Base-by-base conservation (phyloP, 2,888 invertebrate genomes). In the Apodemia duryi region DNA sequence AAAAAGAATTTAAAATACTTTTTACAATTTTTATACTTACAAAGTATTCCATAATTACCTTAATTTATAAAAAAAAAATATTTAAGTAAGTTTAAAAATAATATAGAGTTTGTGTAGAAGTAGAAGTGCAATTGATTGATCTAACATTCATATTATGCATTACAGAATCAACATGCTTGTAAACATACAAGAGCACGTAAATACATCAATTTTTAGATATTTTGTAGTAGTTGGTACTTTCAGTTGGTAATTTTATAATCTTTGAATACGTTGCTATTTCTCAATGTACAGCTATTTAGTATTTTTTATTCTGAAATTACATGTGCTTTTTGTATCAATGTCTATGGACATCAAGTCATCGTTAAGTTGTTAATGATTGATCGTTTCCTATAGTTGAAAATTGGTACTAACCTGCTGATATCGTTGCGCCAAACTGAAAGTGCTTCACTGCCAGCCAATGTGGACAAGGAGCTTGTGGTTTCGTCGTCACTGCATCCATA, bases 401-500 rank as follows among this genome's bases (percentile, higher is more conserved):
- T 49, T 46, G 29, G 63, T 57, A 74, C 91, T 91, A 80, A 91
- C 91, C 91, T 90, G 74, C 78, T 81, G 71, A 84, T 88, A 75
- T 91, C 91, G 73, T 82, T 85, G 76, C 84, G 86, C 91, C 91
- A 91, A 70, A 90, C 89, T 75, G 86, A 88, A 81, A 80, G 84
- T 66, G 77, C 82, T 73, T 82, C 78, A 75, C 85, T 85, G 82
- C 77, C 84, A 62, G 80, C 85, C 78, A 86, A 75, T 67, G 90
- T 86, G 29, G 89, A 84, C 81, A 84, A 83, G 83, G 87, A 87
- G 86, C 85, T 88, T 75, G 84, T 86, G 72, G 87, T 88, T 74
- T 80, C 79, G 82, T 90, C 90, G 76, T 91, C 91, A 77, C 91
- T 91, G 91, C 74, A 82, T 80, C 79, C 80, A 83, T 81, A 84